These are phyloP conservation scores for Probosciger aterrimus DNA, from an alignment of 2,113 vertebrate genomes.

Conservation along the genomic window DNA sequence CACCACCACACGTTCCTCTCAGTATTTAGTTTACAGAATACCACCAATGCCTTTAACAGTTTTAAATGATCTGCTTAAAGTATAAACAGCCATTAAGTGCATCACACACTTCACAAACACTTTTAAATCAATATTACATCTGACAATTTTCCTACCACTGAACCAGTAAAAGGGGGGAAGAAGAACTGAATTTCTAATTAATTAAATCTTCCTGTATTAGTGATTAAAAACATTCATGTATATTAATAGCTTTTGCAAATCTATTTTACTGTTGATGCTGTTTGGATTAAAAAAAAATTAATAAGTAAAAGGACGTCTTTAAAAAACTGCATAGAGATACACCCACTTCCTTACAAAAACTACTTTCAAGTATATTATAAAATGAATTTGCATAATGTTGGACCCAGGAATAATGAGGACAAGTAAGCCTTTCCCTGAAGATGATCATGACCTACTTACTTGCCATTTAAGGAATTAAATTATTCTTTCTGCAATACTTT, in stretches of 20 bases:
- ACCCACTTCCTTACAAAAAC: not conserved
- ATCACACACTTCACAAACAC: not conserved
- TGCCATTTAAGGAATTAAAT: slow-evolving; percentile 27
- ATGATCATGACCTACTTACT: slow-evolving; percentile 56
- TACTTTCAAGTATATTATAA: not conserved
- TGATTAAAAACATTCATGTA: not conserved
- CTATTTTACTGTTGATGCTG: not conserved
- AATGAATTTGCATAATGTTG: not conserved
- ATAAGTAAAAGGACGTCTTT: not conserved
- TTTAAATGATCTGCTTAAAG: not conserved
- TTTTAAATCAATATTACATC: not conserved
- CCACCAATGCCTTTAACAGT: not conserved
- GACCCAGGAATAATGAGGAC: slow-evolving; percentile 10
- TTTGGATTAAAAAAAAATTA: not conserved
- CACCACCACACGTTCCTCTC: not conserved
- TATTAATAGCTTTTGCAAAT: not conserved
- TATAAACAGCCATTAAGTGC: not conserved
- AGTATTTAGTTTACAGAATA: not conserved
- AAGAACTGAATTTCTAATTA: not conserved
- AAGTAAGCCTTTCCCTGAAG: slow-evolving; percentile 44
- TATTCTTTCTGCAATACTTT: not conserved
- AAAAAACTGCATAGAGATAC: not conserved
- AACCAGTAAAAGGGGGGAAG: not conserved
- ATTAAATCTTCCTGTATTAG: not conserved
- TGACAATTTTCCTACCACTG: not conserved